Base-by-base conservation (phyloP, 2,888 invertebrate genomes). In the Choreutis nemorana region DNA sequence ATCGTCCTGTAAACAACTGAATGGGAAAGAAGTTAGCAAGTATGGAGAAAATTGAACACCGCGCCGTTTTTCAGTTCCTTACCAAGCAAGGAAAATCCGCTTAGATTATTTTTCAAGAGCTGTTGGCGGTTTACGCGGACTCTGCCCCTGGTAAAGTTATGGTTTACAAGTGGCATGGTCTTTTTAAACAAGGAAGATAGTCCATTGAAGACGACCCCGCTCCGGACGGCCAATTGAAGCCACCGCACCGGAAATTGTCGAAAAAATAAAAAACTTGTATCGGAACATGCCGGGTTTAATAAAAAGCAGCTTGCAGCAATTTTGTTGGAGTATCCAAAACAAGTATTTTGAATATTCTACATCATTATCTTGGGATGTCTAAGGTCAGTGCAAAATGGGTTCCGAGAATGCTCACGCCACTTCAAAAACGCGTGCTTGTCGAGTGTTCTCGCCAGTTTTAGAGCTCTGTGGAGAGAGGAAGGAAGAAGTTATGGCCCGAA, bases 331-430 rank as follows among this genome's bases (percentile, higher is more conserved):
- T 40, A 39, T 4, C 32, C 6, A 32, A 33, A 27, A 31, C 32
- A 28, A 36, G 28, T 21, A 37, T 36, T 33, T 36, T 33, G 9
- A 27, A 32, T 20, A 38, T 40, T 8, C 30, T 42, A 3, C 36
- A 44, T 23, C n/a, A 24, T 24, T 7, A 12, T n/a, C n/a, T n/a
- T n/a, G n/a, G n/a, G n/a, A n/a, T n/a, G n/a, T n/a, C 6, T 18
- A 45, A 44, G 25, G 44, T 48, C 36, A 37, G 42, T 28, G 43
- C 40, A 44, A 41, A 40, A 43, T 44, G 43, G 41, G 40, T 42
- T 20, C 44, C 45, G 24, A 36, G 41, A 42, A 44, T 50, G 42
- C 46, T 49, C 38, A 44, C 40, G 26, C 34, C 41, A 30, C 38
- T 14, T 14, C 38, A 48, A 20, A 46, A 45, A 36, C 36, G 36